Conservation (phyloP, 1,140 invertebrate species). For the Calliphora vicina region DNA sequence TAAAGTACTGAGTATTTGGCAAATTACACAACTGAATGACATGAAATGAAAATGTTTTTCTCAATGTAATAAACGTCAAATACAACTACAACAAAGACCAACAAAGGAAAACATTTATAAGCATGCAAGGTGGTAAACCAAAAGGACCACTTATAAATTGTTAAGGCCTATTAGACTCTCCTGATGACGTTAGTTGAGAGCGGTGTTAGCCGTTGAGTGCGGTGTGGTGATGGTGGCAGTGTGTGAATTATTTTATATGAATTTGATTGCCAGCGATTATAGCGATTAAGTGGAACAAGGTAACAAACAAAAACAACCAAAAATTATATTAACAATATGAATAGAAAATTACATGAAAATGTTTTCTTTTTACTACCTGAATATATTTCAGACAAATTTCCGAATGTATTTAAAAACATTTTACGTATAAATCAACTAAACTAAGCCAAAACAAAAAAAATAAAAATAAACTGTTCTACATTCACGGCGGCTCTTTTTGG, state of each 20-base stretch:
- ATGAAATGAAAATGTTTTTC: background rate
- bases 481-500: too few relatives aligned
- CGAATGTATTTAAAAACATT: constrained; percentile 25
- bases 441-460: background rate
- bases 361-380: background rate
- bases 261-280: constrained; percentile 16
- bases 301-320: background rate
- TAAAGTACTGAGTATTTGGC: background rate
- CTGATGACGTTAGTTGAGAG: background rate
- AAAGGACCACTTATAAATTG: background rate
- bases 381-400: constrained; percentile 31
- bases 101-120: background rate
- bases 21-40: background rate
- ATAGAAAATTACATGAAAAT: background rate
- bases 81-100: background rate
- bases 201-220: background rate
- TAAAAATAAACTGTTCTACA: too few relatives aligned
- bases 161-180: background rate
- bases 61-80: too few relatives aligned
- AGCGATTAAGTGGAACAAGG: constrained; percentile 8
- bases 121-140: background rate
- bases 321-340: background rate
- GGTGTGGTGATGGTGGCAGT: background rate
- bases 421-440: constrained; percentile 12
- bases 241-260: constrained; percentile 14